Conservation (phyloP, 37 sponge, comb jelly and placozoan genomes). For the Chondrosia reniformis region DNA sequence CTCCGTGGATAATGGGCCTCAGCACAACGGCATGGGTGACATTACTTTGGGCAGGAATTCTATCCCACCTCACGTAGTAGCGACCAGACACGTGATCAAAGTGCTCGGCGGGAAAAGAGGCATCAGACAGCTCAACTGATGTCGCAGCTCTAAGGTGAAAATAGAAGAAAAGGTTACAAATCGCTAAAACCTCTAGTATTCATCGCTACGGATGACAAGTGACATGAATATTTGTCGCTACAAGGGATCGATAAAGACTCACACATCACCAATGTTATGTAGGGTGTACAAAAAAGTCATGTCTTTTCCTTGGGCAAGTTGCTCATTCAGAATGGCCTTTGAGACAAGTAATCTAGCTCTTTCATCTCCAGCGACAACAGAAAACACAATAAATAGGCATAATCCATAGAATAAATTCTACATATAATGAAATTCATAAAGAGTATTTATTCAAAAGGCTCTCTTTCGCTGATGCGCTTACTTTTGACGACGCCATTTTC, state of each 20-base stretch:
- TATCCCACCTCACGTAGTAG: conserved; percentile 54
- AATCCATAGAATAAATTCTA: too few relatives aligned
- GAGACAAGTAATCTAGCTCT: conserved; percentile 68
- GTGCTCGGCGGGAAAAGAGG: conserved; percentile 43
- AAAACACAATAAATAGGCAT: too few relatives aligned
- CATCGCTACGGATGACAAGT: too few relatives aligned
- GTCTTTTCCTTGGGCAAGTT: conserved; percentile 77
- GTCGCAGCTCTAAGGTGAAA: conserved; percentile 46
- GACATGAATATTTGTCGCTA: too few relatives aligned
- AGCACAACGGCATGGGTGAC: conserved; percentile 75
- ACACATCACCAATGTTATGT: conserved; percentile 83
- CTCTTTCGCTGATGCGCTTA: too few relatives aligned
- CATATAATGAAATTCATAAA: too few relatives aligned
- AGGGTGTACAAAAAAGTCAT: conserved; percentile 73
- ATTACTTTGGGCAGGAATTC: conserved; percentile 58
- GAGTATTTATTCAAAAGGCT: too few relatives aligned
- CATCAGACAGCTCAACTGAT: conserved; percentile 50
- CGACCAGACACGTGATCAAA: conserved; percentile 53
- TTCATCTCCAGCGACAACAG: conserved; percentile 7
- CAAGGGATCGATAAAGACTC: background rate
- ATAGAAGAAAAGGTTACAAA: too few relatives aligned
- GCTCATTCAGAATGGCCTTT: conserved; percentile 77
- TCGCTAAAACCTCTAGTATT: too few relatives aligned
- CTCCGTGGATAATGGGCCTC: conserved; percentile 34
- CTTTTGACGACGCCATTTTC: too few relatives aligned